Evolutionary conservation across 1,140 invertebrate species (phyloP), one percentile per base, ranked within the genome.

Genomic region (Hypothenemus hampei): DNA sequence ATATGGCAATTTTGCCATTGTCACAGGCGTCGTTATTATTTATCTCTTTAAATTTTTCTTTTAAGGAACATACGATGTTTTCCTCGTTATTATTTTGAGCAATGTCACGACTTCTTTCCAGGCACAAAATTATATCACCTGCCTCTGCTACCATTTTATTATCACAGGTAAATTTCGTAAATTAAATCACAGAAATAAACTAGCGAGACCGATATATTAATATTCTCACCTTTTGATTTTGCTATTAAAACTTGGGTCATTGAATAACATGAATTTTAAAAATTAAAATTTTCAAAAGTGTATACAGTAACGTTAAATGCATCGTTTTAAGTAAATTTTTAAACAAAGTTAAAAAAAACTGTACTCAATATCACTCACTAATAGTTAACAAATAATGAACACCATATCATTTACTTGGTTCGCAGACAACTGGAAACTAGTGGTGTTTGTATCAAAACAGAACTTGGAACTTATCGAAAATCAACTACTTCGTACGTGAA

Each of bases 111-210:
- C 21, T 33, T 10, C 20, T 53, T 53, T 53, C 15, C 21, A 55
- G n/a, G 33, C 47, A 57, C 11, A 60, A 19, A n/a, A 45, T 31
- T 18, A 57, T 36, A 40, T 10, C 1, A 39, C 48, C 55, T 43
- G 54, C 43, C 35, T 57, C 50, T 15, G 58, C 58, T 8, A 59
- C 57, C 57, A 58, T 58, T 20, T 43, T 24, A 16, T 29, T 52
- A 49, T 49, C 47, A 49, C 47, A 49, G 33, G 11, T 36, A 15
- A 4, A 36, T 39, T 35, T 21, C 29, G 6, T 13, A 49, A 22
- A 15, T 23, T 43, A 23, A 39, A 49, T 49, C 47, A 49, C 47
- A 49, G 31, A 24, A 47, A 21, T 24, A 44, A 24, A 6, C n/a
- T 40, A 15, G 7, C 18, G n/a, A n/a, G n/a, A n/a, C n/a, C n/a